These are phyloP conservation scores for Anthophora plumipes DNA, from an alignment of 2,888 invertebrate species.

Conservation along the genomic window DNA sequence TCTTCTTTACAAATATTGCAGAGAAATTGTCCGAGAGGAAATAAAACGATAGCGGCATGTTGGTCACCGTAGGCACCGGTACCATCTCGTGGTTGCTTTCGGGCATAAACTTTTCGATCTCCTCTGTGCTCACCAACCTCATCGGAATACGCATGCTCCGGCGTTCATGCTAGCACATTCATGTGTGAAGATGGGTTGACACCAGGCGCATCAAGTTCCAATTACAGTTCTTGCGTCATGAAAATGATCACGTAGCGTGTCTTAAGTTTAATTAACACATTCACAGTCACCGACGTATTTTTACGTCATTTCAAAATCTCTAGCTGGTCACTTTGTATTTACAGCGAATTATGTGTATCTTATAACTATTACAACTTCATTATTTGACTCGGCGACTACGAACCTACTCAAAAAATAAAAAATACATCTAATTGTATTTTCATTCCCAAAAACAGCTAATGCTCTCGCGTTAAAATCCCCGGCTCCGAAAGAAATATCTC, in stretches of 20 bases:
- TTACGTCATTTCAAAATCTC: too few species aligned
- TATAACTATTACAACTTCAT: too few species aligned
- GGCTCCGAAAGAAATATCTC: too few species aligned
- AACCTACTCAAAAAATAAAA: too few species aligned
- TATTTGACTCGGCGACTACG: too few species aligned
- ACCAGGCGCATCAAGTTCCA: conserved; percentile 39
- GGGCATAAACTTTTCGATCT: conserved; percentile 49
- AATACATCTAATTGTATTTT: too few species aligned
- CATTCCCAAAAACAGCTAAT: too few species aligned
- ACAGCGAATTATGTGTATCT: too few species aligned
- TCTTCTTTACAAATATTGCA: conserved; percentile 4
- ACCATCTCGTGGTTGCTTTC: conserved; percentile 33
- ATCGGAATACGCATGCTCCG: conserved; percentile 40
- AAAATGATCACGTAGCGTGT: not conserved
- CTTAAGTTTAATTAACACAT: too few species aligned
- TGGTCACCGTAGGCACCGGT: conserved; percentile 28
- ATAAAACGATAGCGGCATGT: not conserved
- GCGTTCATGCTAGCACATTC: conserved; percentile 27
- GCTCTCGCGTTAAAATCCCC: too few species aligned
- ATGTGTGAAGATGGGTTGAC: conserved; percentile 38
- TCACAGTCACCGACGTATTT: too few species aligned
- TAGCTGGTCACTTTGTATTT: too few species aligned
- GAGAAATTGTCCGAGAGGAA: not conserved
- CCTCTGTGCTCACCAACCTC: conserved; percentile 10
- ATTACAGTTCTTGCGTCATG: conserved; percentile 32